A percentile compares a stretch with the other conserved stretches of the same genome.
Conservation (phyloP, 2,888 invertebrate species). For the Tineola bisselliella region DNA sequence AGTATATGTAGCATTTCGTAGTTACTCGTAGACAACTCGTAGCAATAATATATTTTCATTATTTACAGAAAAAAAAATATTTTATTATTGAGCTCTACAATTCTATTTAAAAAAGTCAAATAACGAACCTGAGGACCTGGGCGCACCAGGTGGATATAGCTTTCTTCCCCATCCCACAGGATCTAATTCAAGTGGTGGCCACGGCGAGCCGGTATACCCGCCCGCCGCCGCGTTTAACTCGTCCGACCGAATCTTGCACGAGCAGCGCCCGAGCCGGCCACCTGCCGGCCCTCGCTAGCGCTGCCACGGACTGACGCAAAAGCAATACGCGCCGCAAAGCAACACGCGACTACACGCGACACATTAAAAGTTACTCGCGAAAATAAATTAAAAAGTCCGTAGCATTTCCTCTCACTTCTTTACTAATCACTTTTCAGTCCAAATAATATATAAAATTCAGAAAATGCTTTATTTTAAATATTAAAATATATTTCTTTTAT, state of each 20-base stretch:
- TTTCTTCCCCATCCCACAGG: conserved; percentile 83
- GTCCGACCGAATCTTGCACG: conserved; percentile 78
- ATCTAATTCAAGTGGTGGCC: conserved; percentile 81
- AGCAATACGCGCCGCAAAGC: background rate
- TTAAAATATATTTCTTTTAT: background rate
- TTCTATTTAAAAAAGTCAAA: no score
- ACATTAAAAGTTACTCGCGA: background rate
- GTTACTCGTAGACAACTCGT: background rate
- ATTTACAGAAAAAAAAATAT: no score
- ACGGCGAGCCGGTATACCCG: conserved; percentile 82
- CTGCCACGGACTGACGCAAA: conserved; percentile 31
- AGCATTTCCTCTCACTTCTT: background rate
- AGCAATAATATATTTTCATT: no score
- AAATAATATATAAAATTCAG: background rate
- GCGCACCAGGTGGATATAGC: conserved; percentile 78
- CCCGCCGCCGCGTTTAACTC: conserved; percentile 76
- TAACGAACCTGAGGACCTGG: conserved; percentile 64
- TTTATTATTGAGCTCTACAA: no score
- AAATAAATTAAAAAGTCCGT: background rate
- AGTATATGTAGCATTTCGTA: background rate
- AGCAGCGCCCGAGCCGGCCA: conserved; percentile 24
- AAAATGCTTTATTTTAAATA: background rate
- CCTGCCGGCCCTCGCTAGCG: conserved; percentile 32
- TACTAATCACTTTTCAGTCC: background rate
- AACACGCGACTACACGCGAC: background rate